phyloP scores from a whole-genome alignment of 2,113 vertebrate genomes.

The Xiphophorus couchianus region DNA sequence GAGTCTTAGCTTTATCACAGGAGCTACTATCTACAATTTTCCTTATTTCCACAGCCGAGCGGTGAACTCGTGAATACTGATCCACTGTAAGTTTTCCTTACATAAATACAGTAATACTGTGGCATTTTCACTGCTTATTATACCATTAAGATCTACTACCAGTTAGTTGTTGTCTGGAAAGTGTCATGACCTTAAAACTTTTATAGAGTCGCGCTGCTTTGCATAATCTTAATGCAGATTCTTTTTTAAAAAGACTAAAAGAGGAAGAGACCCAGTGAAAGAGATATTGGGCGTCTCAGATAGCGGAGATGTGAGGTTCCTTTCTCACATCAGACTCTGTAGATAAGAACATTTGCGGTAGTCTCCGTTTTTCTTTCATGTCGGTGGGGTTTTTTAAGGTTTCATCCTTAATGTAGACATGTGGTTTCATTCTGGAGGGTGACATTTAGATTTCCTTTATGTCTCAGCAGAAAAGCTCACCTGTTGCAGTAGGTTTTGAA shows the following conservation, averaged over 20 bases:
- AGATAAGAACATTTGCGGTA: neutral
- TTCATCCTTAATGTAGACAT: conserved; percentile 2
- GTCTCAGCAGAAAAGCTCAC: neutral
- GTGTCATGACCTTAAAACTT: neutral
- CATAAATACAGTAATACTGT: too few relatives aligned
- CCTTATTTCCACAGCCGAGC: too few relatives aligned
- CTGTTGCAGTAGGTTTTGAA: neutral
- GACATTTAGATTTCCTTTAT: conserved; percentile 28
- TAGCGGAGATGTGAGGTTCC: neutral
- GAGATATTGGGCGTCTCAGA: conserved; percentile 8
- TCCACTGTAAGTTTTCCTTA: too few relatives aligned
- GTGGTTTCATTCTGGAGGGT: neutral
- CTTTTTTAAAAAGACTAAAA: too few relatives aligned
- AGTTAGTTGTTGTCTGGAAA: neutral
- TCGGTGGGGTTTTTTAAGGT: conserved; percentile 2
- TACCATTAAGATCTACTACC: neutral
- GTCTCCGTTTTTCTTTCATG: conserved; percentile 14
- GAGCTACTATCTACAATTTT: too few relatives aligned
- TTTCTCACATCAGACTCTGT: neutral
- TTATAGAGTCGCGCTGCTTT: conserved; percentile 3
- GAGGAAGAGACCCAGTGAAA: neutral
- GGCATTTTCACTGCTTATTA: neutral
- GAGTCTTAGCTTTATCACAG: too few relatives aligned
- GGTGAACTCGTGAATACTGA: too few relatives aligned
- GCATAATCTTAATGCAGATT: too few relatives aligned